phyloP scores from a whole-genome alignment of 2,888 invertebrate genomes.

The Pseudanteris insignis region DNA sequence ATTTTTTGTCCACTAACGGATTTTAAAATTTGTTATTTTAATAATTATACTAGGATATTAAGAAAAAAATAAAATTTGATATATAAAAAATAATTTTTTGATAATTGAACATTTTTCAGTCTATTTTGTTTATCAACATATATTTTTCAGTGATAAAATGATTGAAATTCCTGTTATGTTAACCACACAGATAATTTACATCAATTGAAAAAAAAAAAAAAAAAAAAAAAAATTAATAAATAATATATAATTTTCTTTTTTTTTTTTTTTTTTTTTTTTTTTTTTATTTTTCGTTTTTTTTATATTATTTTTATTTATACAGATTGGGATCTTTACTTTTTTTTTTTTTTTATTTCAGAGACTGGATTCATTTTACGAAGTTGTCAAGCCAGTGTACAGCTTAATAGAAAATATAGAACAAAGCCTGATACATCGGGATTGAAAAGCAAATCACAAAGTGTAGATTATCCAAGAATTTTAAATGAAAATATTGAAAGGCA shows the following conservation, averaged over 20 bases:
- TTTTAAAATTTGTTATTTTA: too few relatives aligned
- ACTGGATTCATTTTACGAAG: slow-evolving; percentile 58
- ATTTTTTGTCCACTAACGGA: too few relatives aligned
- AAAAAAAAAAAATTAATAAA: too few relatives aligned
- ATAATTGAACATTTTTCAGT: too few relatives aligned
- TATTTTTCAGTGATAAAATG: too few relatives aligned
- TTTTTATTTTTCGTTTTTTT: too few relatives aligned
- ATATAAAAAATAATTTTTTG: too few relatives aligned
- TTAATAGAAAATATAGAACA: slow-evolving; percentile 52
- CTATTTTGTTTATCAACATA: too few relatives aligned
- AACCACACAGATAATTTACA: slow-evolving; percentile 3
- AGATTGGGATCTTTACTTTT: slow-evolving; percentile 3
- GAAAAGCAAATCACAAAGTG: slow-evolving; percentile 35
- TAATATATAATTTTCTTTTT: too few relatives aligned
- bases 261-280: slow-evolving; percentile 1
- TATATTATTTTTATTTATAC: slow-evolving; percentile 38
- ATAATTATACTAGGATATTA: too few relatives aligned
- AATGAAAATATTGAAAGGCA: slow-evolving; percentile 28
- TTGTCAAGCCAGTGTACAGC: slow-evolving; percentile 59
- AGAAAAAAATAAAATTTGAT: too few relatives aligned
- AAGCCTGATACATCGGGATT: slow-evolving; percentile 36
- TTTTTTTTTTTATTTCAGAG: slow-evolving; percentile 44
- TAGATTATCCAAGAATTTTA: slow-evolving; percentile 25
- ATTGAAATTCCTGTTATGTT: slow-evolving; percentile 6
- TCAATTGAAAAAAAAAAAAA: slow-evolving; percentile 4